Evolutionary conservation across 2,888 invertebrate genomes (phyloP).

Genomic region (Heliconius sara): DNA sequence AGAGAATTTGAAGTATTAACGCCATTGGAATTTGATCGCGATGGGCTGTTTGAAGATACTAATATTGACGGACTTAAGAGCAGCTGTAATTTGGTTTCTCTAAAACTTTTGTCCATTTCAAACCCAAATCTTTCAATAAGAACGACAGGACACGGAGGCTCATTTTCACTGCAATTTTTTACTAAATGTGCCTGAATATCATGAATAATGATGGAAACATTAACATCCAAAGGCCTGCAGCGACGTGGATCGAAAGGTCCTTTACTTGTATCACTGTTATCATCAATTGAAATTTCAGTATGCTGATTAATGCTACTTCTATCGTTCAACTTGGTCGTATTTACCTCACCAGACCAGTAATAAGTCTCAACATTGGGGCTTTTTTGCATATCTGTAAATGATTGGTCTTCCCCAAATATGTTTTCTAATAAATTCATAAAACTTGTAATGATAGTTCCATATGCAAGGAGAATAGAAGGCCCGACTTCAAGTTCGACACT

Average conservation of each 20-base stretch:
- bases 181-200: slow-evolving; percentile 97
- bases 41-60: slow-evolving; percentile 89
- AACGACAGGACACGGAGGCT: slow-evolving; percentile 95
- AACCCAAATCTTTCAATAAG: slow-evolving; percentile 96
- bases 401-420: slow-evolving; percentile 98
- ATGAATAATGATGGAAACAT: slow-evolving; percentile 96
- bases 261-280: slow-evolving; percentile 84
- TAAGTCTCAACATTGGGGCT: slow-evolving; percentile 76
- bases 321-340: slow-evolving; percentile 67
- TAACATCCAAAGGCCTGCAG: slow-evolving; percentile 95
- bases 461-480: slow-evolving; percentile 94
- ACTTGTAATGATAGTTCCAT: slow-evolving; percentile 95
- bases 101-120: slow-evolving; percentile 97
- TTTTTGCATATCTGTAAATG: slow-evolving; percentile 95
- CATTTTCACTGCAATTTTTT: slow-evolving; percentile 94
- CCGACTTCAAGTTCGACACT: slow-evolving; percentile 97
- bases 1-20: slow-evolving; percentile 75
- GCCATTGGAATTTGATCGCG: slow-evolving; percentile 82
- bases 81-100: slow-evolving; percentile 95
- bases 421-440: slow-evolving; percentile 97
- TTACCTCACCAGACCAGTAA: slow-evolving; percentile 71
- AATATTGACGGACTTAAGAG: slow-evolving; percentile 94
- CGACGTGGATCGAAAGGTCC: slow-evolving; percentile 92
- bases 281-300: slow-evolving; percentile 86
- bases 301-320: slow-evolving; percentile 75